Base-by-base conservation (phyloP, 2,797 vertebrate species). In the Chaunax sp. region DNA sequence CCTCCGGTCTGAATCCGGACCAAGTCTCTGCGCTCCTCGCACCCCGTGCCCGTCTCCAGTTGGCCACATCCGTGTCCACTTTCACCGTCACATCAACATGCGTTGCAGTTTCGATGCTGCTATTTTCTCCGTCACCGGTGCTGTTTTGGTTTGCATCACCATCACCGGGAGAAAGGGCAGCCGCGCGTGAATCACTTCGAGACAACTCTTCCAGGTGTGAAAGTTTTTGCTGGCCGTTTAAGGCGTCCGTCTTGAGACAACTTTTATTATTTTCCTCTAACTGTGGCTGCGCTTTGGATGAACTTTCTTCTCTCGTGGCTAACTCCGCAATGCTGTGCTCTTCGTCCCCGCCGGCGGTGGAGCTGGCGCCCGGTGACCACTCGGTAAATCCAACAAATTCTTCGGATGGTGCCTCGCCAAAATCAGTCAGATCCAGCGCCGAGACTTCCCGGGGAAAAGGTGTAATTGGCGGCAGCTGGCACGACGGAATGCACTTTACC, bases 401-500 rank as follows among this genome's bases (percentile, higher is more conserved):
- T 35, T 75, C 83, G 16, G 35, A 49, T 37, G 75, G 40, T 52
- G 54, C 59, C 9, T 86, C 87, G 59, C 52, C 86, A 69, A 83
- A 82, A 75, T 56, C 2, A 10, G 58, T 28, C 56, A 55, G 75
- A 76, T 88, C 87, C 85, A 73, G 64, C 58, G 38, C 60, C 4
- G 66, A 64, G 41, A 77, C 60, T 60, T 88, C 88, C 72, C 64
- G 66, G 15, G 80, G 75, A 64, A 44, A 54, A 0, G 84, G 81
- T 3, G 65, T 59, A 64, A 75, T 64, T 3, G 59, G 72, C 57
- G 85, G 81, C 53, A 79, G 79, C 64, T 82, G 89, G 86, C 94
- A 94, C 19, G 91, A 92, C 66, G 92, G 88, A 59, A 86, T 78
- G 93, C 94, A 95, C 91, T 91, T 93, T 62, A 94, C 90, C 90